Base-by-base conservation (phyloP, 2,113 vertebrate genomes). In the Agapornis roseicollis region DNA sequence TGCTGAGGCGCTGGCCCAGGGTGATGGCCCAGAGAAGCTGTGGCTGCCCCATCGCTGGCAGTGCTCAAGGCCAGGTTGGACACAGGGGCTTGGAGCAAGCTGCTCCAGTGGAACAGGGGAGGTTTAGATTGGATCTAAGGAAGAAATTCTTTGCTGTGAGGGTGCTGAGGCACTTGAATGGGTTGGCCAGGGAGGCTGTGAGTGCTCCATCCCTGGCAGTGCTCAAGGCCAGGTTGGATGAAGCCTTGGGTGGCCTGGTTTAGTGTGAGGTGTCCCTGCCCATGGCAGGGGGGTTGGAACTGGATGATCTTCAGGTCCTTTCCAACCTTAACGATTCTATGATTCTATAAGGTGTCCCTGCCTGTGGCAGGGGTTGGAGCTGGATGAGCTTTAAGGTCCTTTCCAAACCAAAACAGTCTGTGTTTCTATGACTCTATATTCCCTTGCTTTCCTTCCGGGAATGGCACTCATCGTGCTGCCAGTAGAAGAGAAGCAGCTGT, bases 381-480 rank as follows among this genome's bases (percentile, higher is more conserved):
- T 58, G 56, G 13, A 3, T 1, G 56, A 35, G 56, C 22, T 58
- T 35, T 35, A 10, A 58, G 56, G 6, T 58, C 20, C 6, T 31
- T 58, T 58, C 20, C 56, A 58, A 58, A 20, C 6, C n/a, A 35
- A 58, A 58, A 20, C 56, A 23, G 0, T 7, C 56, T 3, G 3
- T 13, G 56, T 10, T 58, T 58, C 33, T 35, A 24, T n/a, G 56
- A 35, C 22, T 58, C 33, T 14, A 10, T 58, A 33, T 44, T 70
- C 72, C 44, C 53, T 31, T 25, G 19, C 10, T 73, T 74, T 70
- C 72, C 71, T 47, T n/a, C 64, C 18, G 28, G 44, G 49, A 12
- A 28, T 0, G 0, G 16, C 13, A 10, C 19, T 35, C 49, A 4
- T 28, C 0, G 0, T 6, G 8, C 33, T 18, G 50, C 76, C 29